Conservation (phyloP, 2,888 invertebrate species). For the Agriopis aurantiaria region DNA sequence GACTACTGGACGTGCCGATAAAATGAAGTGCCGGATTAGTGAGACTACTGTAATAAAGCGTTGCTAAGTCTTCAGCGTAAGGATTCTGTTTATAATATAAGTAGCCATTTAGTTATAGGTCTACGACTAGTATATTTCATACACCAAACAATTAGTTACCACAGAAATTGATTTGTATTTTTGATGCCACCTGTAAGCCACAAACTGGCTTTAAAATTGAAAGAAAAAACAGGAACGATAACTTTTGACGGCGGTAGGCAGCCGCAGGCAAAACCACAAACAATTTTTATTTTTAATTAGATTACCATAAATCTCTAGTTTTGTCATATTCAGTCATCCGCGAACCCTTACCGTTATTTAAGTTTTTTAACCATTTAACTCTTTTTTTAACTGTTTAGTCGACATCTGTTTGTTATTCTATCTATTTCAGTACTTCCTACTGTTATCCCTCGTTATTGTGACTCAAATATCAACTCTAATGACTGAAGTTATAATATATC, state of each 20-base stretch:
- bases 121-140: no score
- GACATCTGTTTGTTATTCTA: conserved; percentile 80
- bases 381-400: conserved; percentile 53
- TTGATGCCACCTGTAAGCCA: no score
- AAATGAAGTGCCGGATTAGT: no score
- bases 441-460: conserved; percentile 62
- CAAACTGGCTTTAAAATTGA: no score
- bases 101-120: no score
- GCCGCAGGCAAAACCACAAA: conserved; percentile 10
- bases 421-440: conserved; percentile 77
- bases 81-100: no score
- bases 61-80: no score
- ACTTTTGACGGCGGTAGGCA: conserved; percentile 10
- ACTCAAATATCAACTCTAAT: conserved; percentile 78
- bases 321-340: conserved; percentile 27
- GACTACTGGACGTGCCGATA: no score
- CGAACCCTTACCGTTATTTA: conserved; percentile 58
- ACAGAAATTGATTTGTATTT: no score
- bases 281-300: conserved; percentile 22
- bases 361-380: conserved; percentile 51
- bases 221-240: background rate
- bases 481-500: conserved; percentile 72
- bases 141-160: no score
- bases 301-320: conserved; percentile 45
- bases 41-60: no score